phyloP scores from a whole-genome alignment of 2,113 vertebrate species.

The Coptodon rendalli region DNA sequence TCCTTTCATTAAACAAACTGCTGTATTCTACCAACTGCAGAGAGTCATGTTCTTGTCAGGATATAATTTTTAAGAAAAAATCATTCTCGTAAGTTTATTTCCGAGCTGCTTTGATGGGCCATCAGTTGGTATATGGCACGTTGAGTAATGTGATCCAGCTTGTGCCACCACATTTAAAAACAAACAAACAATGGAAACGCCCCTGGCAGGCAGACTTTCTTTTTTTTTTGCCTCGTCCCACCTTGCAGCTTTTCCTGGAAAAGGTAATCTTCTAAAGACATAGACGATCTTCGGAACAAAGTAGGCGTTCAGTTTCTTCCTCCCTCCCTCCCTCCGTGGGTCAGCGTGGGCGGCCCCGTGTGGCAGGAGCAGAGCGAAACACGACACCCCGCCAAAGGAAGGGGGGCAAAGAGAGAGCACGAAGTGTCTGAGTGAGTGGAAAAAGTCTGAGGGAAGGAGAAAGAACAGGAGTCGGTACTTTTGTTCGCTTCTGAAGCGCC shows the following conservation, averaged over 20 bases:
- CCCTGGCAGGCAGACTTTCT: neutral
- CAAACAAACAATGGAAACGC: neutral
- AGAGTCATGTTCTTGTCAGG: neutral
- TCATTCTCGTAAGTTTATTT: accelerated
- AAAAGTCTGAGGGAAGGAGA: constrained; percentile 59
- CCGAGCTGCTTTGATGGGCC: accelerated
- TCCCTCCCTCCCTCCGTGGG: constrained; percentile 51
- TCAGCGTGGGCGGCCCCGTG: constrained; percentile 78
- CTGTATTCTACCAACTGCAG: neutral
- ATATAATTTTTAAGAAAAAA: neutral
- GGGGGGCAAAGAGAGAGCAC: constrained; percentile 17
- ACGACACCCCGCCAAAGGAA: constrained; percentile 69
- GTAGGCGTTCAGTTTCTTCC: constrained; percentile 64
- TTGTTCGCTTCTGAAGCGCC: constrained; percentile 1
- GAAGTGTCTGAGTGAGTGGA: constrained; percentile 66
- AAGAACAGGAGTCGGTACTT: constrained; percentile 7
- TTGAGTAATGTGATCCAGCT: neutral
- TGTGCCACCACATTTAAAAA: neutral
- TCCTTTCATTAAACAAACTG: neutral
- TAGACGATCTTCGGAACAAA: constrained; percentile 61
- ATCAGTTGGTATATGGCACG: neutral
- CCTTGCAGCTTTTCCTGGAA: neutral
- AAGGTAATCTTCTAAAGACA: neutral
- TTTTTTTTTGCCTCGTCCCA: neutral
- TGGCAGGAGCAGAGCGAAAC: constrained; percentile 74